A percentile compares a stretch with the other conserved stretches of the same genome.
These are phyloP conservation scores for Drosophila burlai DNA, from an alignment of 1,140 invertebrate species.

Conservation along the genomic window DNA sequence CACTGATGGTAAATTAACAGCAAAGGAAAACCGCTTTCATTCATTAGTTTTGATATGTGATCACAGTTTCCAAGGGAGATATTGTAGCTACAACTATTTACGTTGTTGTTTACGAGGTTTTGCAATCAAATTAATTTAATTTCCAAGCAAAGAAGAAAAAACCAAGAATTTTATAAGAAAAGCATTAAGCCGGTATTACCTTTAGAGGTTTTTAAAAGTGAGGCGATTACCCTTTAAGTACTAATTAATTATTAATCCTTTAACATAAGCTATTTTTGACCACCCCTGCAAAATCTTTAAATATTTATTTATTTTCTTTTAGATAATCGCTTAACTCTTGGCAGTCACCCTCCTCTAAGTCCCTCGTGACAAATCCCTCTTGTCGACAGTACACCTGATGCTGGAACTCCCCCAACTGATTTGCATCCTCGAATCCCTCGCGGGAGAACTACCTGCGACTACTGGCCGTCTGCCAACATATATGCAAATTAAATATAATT, in stretches of 20 bases:
- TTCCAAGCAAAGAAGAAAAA: not conserved
- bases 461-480: conserved; percentile 50
- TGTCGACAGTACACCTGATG: conserved; percentile 43
- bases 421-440: conserved; percentile 45
- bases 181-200: not conserved
- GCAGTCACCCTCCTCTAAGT: not conserved
- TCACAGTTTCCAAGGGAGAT: not conserved
- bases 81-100: not conserved
- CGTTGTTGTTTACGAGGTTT: no score
- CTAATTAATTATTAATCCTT: not conserved
- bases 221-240: not conserved
- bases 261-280: not conserved
- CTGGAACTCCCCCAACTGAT: conserved; percentile 52
- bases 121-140: not conserved
- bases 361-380: conserved; percentile 34
- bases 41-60: conserved; percentile 28
- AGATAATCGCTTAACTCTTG: not conserved
- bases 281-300: not conserved
- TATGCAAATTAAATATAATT: conserved; percentile 83
- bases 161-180: not conserved
- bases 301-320: not conserved
- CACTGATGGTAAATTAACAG: conserved; percentile 30
- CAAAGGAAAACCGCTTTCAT: conserved; percentile 33
- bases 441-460: conserved; percentile 9
- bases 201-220: not conserved